Base-by-base conservation (phyloP, 2,113 vertebrate species). In the Tachuris rubrigastra region DNA sequence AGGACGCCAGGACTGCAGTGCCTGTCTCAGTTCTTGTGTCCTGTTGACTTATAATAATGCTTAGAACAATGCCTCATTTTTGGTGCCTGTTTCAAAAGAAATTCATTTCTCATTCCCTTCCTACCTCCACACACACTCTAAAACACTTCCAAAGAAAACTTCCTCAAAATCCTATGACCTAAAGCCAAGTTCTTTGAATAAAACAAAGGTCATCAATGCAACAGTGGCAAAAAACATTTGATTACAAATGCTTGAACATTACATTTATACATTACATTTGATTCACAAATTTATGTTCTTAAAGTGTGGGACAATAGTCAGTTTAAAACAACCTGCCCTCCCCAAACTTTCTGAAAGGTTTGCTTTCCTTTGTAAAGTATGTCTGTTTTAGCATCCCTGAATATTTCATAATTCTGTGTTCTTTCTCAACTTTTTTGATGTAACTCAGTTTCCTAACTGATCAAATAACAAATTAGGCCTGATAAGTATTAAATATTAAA, bases 401-500 rank as follows among this genome's bases (percentile, higher is more conserved):
- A 80, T 66, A 71, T 46, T 62, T 68, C 68, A 13, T 13, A 68
- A 58, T 52, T 50, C 42, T 33, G 14, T 44, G 7, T 10, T 85
- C 16, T 72, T 86, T 86, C 49, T 13, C 46, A 68, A 30, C 4
- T 41, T 92, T 85, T 69, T 79, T n/a, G 47, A 52, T 68, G 44
- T 21, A 85, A 68, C 27, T 95, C 9, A 25, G 52, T 85, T 89
- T 94, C 44, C 58, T 58, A 65, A 78, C 72, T 91, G 74, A 89
- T 91, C 35, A 60, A 69, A 67, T 49, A 93, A 42, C 27, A 44
- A 89, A 68, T 2, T 5, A 91, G 28, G 58, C 11, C 14, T n/a
- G 41, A 79, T 65, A 14, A 79, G 49, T 77, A 75, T 87, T 91
- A 79, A 89, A 91, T 58, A 94, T 76, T 72, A 89, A 96, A 87